phyloP scores from a whole-genome alignment of 2,888 invertebrate genomes.

The Mystacides longicornis region DNA sequence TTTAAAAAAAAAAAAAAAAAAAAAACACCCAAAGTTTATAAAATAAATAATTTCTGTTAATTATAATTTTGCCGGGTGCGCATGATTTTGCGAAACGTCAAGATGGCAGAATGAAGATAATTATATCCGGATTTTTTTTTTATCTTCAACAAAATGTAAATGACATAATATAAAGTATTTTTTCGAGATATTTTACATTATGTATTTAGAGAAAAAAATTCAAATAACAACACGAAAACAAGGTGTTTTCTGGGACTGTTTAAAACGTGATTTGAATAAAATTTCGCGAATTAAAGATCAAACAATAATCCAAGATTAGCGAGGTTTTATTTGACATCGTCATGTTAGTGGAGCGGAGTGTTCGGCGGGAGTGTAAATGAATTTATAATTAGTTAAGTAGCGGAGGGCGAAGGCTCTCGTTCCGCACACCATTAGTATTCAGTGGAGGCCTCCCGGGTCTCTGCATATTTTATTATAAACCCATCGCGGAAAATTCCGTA shows the following conservation, averaged over 20 bases:
- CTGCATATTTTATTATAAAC: neutral
- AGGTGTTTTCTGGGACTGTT: neutral
- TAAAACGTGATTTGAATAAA: neutral
- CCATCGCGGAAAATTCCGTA: neutral
- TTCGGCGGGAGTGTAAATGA: neutral
- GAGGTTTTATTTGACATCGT: neutral
- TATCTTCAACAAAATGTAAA: too few relatives aligned
- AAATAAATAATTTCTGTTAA: too few relatives aligned
- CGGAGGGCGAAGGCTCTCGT: neutral
- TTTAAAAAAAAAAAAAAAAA: too few relatives aligned
- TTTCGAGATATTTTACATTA: too few relatives aligned
- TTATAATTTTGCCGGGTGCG: too few relatives aligned
- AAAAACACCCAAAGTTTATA: too few relatives aligned
- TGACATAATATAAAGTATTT: too few relatives aligned
- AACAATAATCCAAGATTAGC: neutral
- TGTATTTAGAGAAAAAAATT: too few relatives aligned
- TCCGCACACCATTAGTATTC: neutral
- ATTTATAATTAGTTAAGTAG: neutral
- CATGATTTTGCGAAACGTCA: too few relatives aligned
- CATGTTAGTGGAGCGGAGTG: neutral
- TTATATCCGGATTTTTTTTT: too few relatives aligned
- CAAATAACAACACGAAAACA: neutral
- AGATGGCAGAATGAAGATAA: too few relatives aligned
- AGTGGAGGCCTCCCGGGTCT: neutral
- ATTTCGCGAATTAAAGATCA: neutral